Percentiles rank a stretch among this genome's conserved stretches.
phyloP scores from a whole-genome alignment of 1,140 invertebrate species.

The Drosophila lacertosa region DNA sequence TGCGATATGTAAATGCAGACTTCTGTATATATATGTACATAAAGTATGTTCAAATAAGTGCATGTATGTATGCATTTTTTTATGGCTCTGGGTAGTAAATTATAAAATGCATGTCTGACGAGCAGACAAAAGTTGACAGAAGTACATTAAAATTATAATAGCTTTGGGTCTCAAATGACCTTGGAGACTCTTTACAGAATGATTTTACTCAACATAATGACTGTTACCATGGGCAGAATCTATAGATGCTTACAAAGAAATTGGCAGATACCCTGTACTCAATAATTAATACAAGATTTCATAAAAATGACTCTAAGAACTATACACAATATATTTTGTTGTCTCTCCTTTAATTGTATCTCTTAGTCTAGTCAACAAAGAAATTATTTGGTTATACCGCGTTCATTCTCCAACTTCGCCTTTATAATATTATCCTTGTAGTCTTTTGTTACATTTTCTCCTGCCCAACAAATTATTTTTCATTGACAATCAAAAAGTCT shows the following conservation, averaged over 20 bases:
- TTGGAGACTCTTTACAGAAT: background rate
- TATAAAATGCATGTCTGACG: background rate
- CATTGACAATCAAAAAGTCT: background rate
- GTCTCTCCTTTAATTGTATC: too few relatives aligned
- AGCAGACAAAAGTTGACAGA: background rate
- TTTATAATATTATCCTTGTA: too few relatives aligned
- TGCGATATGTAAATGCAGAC: slow-evolving; percentile 11
- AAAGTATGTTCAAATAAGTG: background rate
- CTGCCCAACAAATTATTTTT: background rate
- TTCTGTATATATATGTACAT: slow-evolving; percentile 20
- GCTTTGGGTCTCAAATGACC: background rate
- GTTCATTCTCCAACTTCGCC: too few relatives aligned
- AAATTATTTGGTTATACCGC: too few relatives aligned
- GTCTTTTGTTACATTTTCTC: background rate
- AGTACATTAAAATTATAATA: slow-evolving; percentile 6
- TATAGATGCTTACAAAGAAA: too few relatives aligned
- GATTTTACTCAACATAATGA: background rate
- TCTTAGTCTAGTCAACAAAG: too few relatives aligned
- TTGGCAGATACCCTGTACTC: too few relatives aligned
- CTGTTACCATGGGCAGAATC: background rate
- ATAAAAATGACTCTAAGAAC: too few relatives aligned
- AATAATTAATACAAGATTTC: too few relatives aligned
- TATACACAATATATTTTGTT: too few relatives aligned
- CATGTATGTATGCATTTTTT: too few relatives aligned
- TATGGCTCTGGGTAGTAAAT: too few relatives aligned